Base-by-base conservation (phyloP, 2,797 vertebrate genomes). In the Hyperoplus immaculatus region DNA sequence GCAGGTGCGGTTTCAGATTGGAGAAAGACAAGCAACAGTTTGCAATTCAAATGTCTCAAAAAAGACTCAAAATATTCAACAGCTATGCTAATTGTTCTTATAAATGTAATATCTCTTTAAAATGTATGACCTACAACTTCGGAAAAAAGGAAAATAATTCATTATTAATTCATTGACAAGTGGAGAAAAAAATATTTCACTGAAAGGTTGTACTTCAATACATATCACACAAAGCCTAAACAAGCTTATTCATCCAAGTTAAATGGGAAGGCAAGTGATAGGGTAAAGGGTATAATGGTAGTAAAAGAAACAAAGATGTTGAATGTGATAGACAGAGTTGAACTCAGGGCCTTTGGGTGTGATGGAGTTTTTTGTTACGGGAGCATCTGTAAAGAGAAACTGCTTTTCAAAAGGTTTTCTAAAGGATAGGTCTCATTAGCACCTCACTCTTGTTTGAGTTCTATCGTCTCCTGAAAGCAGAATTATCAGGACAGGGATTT, bases 361-460 rank as follows among this genome's bases (percentile, higher is more conserved):
- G 18, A 56, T 49, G 57, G 61, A 61, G 47, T 47, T 60, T 36
- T 29, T 29, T 29, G 29, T 29, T 29, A 29, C 29, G 29, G 29
- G 9, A 65, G 18, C 39, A 61, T 75, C 53, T 80, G 18, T 75
- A 47, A 45, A 29, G 5, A n/a, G 29, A 78, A 70, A 59, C 29
- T 47, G 46, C 57, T 69, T 73, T 42, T 46, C 43, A 65, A 3
- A 43, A 39, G 50, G 45, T 58, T 77, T 79, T 78, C 72, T 51
- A 53, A 42, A 75, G 62, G 69, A 65, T 43, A 51, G 8, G 46
- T 54, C 16, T 76, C 74, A 81, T 77, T 66, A 83, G 45, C 29
- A 29, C 41, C 68, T 62, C 47, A 78, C 60, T 65, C 61, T 50
- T 73, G 57, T 66, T 29, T 60, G 70, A 64, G 55, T n/a, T 41